phyloP scores from a whole-genome alignment of 2,113 vertebrate genomes.

The Campylorhamphus procurvoides region DNA sequence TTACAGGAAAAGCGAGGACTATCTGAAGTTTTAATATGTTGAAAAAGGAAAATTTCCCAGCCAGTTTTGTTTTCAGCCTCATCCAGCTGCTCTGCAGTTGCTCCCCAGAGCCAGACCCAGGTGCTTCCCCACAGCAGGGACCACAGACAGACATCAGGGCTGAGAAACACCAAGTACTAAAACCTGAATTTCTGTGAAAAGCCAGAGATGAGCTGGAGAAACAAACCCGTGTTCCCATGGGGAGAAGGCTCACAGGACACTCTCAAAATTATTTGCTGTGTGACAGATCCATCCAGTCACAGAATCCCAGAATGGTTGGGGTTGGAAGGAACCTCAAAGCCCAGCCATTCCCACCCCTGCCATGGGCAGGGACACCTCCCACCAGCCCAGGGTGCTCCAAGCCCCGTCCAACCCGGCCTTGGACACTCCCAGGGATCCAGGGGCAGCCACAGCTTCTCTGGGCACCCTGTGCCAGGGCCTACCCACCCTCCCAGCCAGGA shows the following conservation, averaged over 20 bases:
- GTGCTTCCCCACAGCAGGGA: not conserved
- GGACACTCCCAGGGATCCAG: not conserved
- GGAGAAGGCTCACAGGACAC: not conserved
- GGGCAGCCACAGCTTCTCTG: not conserved
- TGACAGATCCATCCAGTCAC: not conserved
- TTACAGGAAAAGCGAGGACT: not conserved
- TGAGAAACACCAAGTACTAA: not conserved
- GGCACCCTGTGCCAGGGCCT: not conserved
- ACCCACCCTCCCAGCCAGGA: not conserved
- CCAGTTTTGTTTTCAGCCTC: not conserved
- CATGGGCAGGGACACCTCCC: not conserved
- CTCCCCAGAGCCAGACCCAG: not conserved
- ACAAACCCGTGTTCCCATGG: fast-evolving
- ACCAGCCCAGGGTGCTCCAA: not conserved
- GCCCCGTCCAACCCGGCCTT: not conserved
- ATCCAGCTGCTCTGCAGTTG: not conserved
- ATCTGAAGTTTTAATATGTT: not conserved
- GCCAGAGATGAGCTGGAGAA: not conserved
- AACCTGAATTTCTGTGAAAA: not conserved
- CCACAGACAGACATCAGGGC: not conserved
- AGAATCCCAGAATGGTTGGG: not conserved
- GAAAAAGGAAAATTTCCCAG: not conserved
- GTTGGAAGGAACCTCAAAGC: not conserved
- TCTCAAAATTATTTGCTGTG: not conserved
- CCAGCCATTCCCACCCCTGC: not conserved